These are phyloP conservation scores for mouse (Mus musculus) DNA, from an alignment of 2,113 vertebrate species.

Conservation along the genomic window DNA sequence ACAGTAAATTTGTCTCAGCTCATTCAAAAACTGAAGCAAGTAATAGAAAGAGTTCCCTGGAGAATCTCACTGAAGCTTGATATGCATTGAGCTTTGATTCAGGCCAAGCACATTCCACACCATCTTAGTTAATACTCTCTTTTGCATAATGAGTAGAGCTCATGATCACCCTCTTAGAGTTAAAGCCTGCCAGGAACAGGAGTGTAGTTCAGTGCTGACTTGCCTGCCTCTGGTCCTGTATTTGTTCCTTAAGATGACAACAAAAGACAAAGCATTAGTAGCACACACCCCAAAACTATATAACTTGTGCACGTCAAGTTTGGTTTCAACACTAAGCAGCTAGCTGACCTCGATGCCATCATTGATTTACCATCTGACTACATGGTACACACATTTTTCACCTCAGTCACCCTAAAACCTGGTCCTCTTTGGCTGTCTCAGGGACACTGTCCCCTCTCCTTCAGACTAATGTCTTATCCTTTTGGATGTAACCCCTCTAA, in stretches of 20 bases:
- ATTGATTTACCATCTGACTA: background rate
- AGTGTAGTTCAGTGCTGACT: background rate
- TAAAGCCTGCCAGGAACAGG: background rate
- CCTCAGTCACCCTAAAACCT: background rate
- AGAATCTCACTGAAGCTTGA: slow-evolving; percentile 7
- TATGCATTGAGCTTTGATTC: background rate
- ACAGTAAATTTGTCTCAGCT: background rate
- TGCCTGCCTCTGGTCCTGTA: background rate
- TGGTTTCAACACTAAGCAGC: background rate
- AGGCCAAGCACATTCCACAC: background rate
- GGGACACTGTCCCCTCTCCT: background rate
- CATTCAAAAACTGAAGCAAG: background rate
- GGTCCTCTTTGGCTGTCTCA: background rate
- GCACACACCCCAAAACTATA: background rate
- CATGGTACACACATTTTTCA: background rate
- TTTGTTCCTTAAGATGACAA: background rate
- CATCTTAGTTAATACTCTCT: background rate
- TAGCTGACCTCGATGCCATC: background rate
- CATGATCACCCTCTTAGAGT: background rate
- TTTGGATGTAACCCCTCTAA: background rate
- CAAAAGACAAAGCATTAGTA: background rate
- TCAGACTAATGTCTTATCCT: background rate
- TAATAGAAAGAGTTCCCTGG: background rate
- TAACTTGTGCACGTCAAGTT: background rate
- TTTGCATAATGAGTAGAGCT: background rate